Base-by-base conservation (phyloP, 2,113 vertebrate species). In the Zosterops hypoxanthus region DNA sequence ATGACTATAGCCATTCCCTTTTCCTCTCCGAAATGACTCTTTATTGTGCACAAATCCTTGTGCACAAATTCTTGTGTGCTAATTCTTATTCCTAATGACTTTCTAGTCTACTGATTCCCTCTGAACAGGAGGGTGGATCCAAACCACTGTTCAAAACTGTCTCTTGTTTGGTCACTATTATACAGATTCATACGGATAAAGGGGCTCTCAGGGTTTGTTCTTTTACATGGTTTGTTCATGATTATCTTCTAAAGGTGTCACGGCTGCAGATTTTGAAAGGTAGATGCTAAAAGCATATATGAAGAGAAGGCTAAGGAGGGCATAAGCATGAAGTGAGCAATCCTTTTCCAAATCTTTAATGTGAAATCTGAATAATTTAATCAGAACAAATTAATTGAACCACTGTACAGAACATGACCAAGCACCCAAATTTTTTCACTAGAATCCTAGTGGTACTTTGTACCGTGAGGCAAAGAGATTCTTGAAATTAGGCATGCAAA, bases 381-480 rank as follows among this genome's bases (percentile, higher is more conserved):
- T 55, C 5, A 11, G 31, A n/a, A 17, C 3, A 83, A 73, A 77
- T n/a, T 2, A 53, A 46, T 24, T 34, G 8, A 82, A 42, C 8
- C 8, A 13, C 34, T 69, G 1, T 50, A n/a, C 3, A 82, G 22
- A 68, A 47, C 1, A 18, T 36, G 18, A 42, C 8, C 10, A 23
- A 83, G n/a, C 3, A 60, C 11, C 3, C 21, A n/a, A 5, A 11
- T 20, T 84, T 90, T 59, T 60, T 80, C 11, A 25, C 7, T 36
- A 44, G 64, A 47, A 34, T 49, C 14, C 20, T 47, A 44, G 20
- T 44, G 8, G 10, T 56, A 56, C 4, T 26, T 13, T 46, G 2
- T 34, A 39, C 15, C 1, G 0, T 11, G 3, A 6, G 33, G 2
- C 3, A 34, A 12, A 81, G 13, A 42, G 9, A 56, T 66, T 78